Evolutionary conservation across 1,140 invertebrate species (phyloP).

Genomic region (Gryon sp.): DNA sequence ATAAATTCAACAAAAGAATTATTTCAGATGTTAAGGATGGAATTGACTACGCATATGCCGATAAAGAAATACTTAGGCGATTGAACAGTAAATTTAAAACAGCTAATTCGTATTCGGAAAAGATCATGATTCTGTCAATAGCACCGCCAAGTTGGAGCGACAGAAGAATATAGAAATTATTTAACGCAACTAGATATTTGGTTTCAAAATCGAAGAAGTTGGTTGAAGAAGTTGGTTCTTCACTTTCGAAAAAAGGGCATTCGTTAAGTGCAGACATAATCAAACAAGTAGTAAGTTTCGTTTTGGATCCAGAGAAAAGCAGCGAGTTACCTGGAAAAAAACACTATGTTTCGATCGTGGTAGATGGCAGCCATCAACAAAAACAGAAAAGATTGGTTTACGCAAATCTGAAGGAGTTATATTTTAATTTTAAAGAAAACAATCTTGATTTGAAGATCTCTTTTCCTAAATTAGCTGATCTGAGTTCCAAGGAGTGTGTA

Average conservation of each 20-base stretch:
- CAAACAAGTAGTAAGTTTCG: constrained; percentile 44
- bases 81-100: constrained; percentile 10
- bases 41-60: background rate
- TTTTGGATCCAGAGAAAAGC: constrained; percentile 8
- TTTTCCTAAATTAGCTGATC: too few species aligned
- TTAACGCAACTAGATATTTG: constrained; percentile 18
- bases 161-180: constrained; percentile 20
- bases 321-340: constrained; percentile 12
- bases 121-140: constrained; percentile 27
- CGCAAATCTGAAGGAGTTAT: constrained; percentile 57
- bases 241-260: constrained; percentile 19
- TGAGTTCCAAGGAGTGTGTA: too few species aligned
- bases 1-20: too few species aligned
- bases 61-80: background rate
- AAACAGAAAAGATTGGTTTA: constrained; percentile 51
- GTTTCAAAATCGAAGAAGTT: constrained; percentile 24
- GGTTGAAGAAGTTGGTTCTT: constrained; percentile 18
- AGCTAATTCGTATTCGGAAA: background rate
- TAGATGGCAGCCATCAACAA: background rate
- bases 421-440: constrained; percentile 38
- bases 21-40: background rate
- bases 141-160: constrained; percentile 40
- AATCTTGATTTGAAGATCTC: constrained; percentile 25
- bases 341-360: background rate
- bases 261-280: constrained; percentile 12